Evolutionary conservation across 1,140 invertebrate species (phyloP).

Genomic region (Drosophila insularis): DNA sequence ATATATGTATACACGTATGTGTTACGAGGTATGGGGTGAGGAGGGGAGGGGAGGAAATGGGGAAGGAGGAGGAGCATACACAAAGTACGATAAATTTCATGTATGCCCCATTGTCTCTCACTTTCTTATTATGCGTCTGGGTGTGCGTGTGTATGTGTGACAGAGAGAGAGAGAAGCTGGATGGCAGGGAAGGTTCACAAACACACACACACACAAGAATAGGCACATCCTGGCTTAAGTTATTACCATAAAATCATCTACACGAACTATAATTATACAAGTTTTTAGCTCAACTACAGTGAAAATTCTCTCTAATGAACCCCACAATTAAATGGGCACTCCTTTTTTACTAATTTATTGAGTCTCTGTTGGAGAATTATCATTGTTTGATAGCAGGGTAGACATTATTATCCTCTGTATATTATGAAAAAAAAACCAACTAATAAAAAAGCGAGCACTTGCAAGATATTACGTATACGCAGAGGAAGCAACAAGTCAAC

Average conservation of each 20-base stretch:
- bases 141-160: conserved; percentile 1
- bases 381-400: neutral
- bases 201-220: neutral
- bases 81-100: conserved; percentile 49
- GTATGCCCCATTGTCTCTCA: conserved; percentile 26
- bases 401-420: neutral
- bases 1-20: neutral
- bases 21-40: neutral
- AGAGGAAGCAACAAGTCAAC: too few species aligned
- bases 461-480: too few species aligned
- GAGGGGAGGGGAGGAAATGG: neutral
- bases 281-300: neutral
- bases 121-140: conserved; percentile 29
- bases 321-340: too few species aligned
- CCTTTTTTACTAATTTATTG: too few species aligned
- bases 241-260: conserved; percentile 4
- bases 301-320: too few species aligned
- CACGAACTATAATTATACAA: conserved; percentile 1
- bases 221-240: neutral
- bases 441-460: too few species aligned
- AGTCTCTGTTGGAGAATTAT: too few species aligned
- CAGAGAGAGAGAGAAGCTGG: conserved; percentile 7
- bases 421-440: too few species aligned
- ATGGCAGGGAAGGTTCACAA: conserved; percentile 8
- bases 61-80: conserved; percentile 41